Conservation (phyloP, 2,888 invertebrate species). For the Notodonta ziczac region DNA sequence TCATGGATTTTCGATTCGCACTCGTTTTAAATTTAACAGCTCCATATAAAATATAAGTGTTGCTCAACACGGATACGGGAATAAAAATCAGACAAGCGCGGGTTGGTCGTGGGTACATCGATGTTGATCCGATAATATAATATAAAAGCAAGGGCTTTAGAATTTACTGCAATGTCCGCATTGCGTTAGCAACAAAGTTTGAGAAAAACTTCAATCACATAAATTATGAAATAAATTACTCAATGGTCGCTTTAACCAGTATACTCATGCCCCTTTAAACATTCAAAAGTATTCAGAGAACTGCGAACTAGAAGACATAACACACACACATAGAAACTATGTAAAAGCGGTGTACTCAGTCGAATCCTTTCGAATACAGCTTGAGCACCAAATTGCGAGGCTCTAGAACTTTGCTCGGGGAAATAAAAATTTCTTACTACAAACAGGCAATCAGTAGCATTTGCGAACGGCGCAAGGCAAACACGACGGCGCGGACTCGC, state of each 20-base stretch:
- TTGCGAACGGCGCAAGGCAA: conserved; percentile 73
- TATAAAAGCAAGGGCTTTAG: too few species aligned
- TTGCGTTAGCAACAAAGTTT: too few species aligned
- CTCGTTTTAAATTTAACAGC: conserved; percentile 5
- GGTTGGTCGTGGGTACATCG: not conserved
- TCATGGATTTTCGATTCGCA: conserved; percentile 12
- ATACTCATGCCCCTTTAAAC: not conserved
- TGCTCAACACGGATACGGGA: not conserved
- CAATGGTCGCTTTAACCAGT: too few species aligned
- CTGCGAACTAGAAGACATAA: not conserved
- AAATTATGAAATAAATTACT: too few species aligned
- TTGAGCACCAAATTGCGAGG: conserved; percentile 51
- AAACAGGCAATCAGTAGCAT: conserved; percentile 81
- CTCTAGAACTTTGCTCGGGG: conserved; percentile 53
- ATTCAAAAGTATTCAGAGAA: not conserved
- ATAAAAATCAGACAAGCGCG: conserved; percentile 1
- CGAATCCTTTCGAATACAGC: conserved; percentile 21
- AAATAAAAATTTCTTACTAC: conserved; percentile 75
- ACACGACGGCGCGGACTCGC: conserved; percentile 52
- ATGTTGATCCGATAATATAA: not conserved
- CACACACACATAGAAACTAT: conserved; percentile 3
- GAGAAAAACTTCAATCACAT: too few species aligned
- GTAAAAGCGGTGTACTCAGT: conserved; percentile 24
- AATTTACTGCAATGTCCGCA: too few species aligned
- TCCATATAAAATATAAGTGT: conserved; percentile 5